A percentile compares a stretch with the other conserved stretches of the same genome.
Conservation (phyloP, 2,888 invertebrate genomes). For the Erpobdella octoculata region DNA sequence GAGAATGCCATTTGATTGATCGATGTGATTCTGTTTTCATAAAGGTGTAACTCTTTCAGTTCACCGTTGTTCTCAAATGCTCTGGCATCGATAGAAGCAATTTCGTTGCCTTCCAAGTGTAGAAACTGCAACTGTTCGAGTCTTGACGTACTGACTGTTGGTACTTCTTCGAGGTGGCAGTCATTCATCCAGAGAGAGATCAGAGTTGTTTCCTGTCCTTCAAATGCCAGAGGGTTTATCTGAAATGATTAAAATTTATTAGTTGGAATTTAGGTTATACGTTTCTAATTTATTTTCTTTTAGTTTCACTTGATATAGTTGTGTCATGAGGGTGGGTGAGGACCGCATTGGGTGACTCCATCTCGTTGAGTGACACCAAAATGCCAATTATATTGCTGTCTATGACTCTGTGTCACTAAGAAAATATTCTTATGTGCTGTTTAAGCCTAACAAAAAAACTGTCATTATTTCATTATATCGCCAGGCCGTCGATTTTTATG, state of each 20-base stretch:
- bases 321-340: too few relatives aligned
- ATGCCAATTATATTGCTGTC: too few relatives aligned
- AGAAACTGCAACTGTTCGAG: conserved; percentile 8
- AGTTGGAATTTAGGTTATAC: too few relatives aligned
- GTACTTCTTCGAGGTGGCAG: conserved; percentile 10
- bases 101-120: conserved; percentile 11
- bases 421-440: too few relatives aligned
- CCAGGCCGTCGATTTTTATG: too few relatives aligned
- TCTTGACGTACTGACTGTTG: neutral
- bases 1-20: conserved; percentile 17
- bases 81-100: neutral
- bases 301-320: too few relatives aligned
- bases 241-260: neutral
- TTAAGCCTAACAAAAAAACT: too few relatives aligned
- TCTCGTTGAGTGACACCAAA: too few relatives aligned
- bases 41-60: conserved; percentile 23
- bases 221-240: conserved; percentile 7
- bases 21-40: conserved; percentile 16
- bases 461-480: too few relatives aligned
- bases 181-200: neutral
- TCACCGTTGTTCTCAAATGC: neutral
- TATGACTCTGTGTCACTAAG: too few relatives aligned
- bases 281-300: too few relatives aligned
- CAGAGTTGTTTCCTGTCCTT: conserved; percentile 10
- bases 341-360: too few relatives aligned